Base-by-base conservation (phyloP, 2,797 vertebrate species). In the Pogoniulus pusillus region DNA sequence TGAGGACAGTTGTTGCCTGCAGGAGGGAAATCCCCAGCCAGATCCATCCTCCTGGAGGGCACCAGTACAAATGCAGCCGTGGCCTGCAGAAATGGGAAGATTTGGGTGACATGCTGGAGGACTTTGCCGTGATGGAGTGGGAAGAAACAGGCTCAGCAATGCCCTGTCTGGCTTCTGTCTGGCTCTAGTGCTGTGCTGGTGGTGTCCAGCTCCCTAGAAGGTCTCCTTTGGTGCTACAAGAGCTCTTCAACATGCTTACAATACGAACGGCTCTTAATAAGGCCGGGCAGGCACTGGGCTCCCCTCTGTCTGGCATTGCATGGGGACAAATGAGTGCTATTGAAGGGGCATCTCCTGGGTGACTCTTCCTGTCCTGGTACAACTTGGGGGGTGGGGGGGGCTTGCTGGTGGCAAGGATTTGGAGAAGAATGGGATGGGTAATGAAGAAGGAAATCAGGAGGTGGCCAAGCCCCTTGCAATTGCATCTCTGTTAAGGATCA, bases 201-300 rank as follows among this genome's bases (percentile, higher is more conserved):
- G 29, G 15, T 30, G 30, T 35, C 23, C 58, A 30, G 45, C 58
- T 80, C 76, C 58, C 16, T 2, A 7, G 19, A 55, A 37, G 2
- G 10, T 65, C 45, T 83, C 4, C 22, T 53, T 30, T 39, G 63
- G n/a, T 8, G 1, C n/a, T 65, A 29, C 27, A 41, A 55, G n/a
- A 1, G 10, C 7, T 11, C 47, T 45, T 32, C 45, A 60, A 26
- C 45, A 53, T 76, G 65, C 34, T 71, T 1, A 4, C 49, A 71
- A 32, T 35, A 23, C 54, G 62, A 15, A 51, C 7, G 12, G 47
- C 59, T 85, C 32, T 32, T 54, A 53, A 34, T 5, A 51, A 27
- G 17, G 49, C 23, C 32, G 49, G 9, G 20, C 1, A 0, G 55
- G 62, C 0, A 0, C 60, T 66, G 66, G 47, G 68, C 47, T 49